Evolutionary conservation across 2,888 invertebrate species (phyloP).

Genomic region (Strigamia maritima): DNA sequence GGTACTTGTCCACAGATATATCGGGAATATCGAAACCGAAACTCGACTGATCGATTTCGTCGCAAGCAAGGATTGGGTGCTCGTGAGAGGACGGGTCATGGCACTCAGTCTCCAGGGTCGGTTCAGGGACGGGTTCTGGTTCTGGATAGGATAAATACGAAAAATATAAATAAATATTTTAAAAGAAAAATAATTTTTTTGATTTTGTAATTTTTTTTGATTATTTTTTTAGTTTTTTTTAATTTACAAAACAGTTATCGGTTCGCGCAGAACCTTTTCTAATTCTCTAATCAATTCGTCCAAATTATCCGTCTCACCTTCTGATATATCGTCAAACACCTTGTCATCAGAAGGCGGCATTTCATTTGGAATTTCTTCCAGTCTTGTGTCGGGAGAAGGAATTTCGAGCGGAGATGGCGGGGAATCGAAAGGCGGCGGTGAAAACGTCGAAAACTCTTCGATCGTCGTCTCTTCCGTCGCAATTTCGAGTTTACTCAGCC

Average conservation of each 20-base stretch:
- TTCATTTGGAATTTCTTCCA: neutral
- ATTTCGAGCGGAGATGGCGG: neutral
- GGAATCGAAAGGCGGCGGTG: neutral
- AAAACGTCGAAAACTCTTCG: neutral
- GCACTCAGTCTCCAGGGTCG: neutral
- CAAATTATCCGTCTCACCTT: neutral
- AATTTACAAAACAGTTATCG: neutral
- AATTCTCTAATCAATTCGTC: neutral
- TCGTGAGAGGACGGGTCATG: neutral
- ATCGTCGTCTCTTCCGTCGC: neutral
- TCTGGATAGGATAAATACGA: neutral
- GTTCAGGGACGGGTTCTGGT: constrained; percentile 5
- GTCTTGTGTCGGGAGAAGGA: neutral
- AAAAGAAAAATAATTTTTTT: neutral
- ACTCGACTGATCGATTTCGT: neutral
- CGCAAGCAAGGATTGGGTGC: neutral
- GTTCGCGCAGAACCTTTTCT: neutral
- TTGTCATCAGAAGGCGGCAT: neutral
- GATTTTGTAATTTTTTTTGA: too few relatives aligned
- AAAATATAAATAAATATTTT: neutral
- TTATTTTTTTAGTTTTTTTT: too few relatives aligned
- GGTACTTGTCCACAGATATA: neutral
- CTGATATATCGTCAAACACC: neutral
- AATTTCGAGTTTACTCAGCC: neutral
- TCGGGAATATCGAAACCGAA: neutral